Base-by-base conservation (phyloP, 2,888 invertebrate genomes). In the Agrilus biguttatus region DNA sequence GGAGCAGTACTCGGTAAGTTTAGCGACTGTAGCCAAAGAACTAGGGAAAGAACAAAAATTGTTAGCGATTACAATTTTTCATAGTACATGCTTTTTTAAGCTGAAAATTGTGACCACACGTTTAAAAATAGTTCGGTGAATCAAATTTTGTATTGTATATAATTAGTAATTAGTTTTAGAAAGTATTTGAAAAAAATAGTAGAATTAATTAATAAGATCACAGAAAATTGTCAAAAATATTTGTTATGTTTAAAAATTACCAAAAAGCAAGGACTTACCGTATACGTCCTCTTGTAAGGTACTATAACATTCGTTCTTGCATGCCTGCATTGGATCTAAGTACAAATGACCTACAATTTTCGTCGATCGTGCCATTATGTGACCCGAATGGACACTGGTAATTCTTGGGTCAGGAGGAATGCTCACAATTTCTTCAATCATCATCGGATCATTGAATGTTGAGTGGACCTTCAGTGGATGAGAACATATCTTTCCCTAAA, bases 381-480 rank as follows among this genome's bases (percentile, higher is more conserved):
- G 66, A n/a, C 61, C 52, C 14, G 57, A 69, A 59, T 65, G 68
- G 51, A 67, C 55, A 54, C 72, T 73, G 47, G 69, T 70, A 32
- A 84, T 71, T 33, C 80, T 70, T n/a, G 70, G 61, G 62, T 81
- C 79, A 21, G 73, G 69, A 8, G 77, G 75, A 45, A 78, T 66
- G 49, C 78, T 75, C 50, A 76, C 63, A 36, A 87, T 74, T 48
- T 73, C 66, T 43, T 76, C 74, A 37, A 92, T 79, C 50, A 78
- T 77, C 84, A 95, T 87, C 40, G 78, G 74, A 55, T 82, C 77
- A 51, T 78, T 69, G 69, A 90, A 91, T 5, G 81, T 80, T 55
- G 86, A 91, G 57, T 85, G 80, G 48, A 92, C 75, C 59, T 80
- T 77, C 46, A 95, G 69, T 53, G 83, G 80, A 55, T 83, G 78